Evolutionary conservation across 2,888 invertebrate genomes (phyloP), one percentile per base, ranked within the genome.

Genomic region (Caenorhabditis doughertyi): DNA sequence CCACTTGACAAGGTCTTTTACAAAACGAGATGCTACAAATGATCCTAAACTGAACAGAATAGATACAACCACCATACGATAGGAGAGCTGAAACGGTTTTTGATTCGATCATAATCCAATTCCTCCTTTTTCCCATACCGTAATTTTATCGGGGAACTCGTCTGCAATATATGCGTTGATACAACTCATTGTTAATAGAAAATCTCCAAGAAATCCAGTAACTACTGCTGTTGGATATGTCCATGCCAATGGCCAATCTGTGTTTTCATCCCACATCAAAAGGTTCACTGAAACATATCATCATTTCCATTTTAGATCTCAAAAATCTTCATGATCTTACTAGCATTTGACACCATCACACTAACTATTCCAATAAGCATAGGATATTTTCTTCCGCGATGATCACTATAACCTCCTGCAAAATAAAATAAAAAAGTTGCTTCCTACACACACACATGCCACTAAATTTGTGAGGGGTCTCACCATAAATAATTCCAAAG

Each of bases 101-200:
- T 11, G 62, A 44, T 51, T 55, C 21, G 29, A 27, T 11, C 23
- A 3, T 55, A 32, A 11, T 51, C 11, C n/a, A n/a, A n/a, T n/a
- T n/a, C n/a, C n/a, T n/a, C n/a, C 42, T 27, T 25, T 18, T 3
- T 3, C 8, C 18, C 16, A 27, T 70, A 86, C 89, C 73, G 64
- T 79, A 23, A 83, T 84, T 72, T 90, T 90, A 68, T 88, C 84
- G 11, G 85, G 85, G 51, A 89, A 90, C 56, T 85, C 81, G 64
- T 90, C 90, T 11, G 89, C 86, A 23, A 90, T 83, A 35, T 88
- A 90, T 16, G 90, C 88, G 42, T 90, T 90, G 23, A 90, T 89
- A 60, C 88, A 87, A 53, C 87, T 89, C 88, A 90, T 90, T n/a
- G 89, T 85, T 13, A 90, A 58, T 9, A 85, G 56, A 44, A 89